Conservation (phyloP, 2,888 invertebrate species). For the Drosophila anomelani region DNA sequence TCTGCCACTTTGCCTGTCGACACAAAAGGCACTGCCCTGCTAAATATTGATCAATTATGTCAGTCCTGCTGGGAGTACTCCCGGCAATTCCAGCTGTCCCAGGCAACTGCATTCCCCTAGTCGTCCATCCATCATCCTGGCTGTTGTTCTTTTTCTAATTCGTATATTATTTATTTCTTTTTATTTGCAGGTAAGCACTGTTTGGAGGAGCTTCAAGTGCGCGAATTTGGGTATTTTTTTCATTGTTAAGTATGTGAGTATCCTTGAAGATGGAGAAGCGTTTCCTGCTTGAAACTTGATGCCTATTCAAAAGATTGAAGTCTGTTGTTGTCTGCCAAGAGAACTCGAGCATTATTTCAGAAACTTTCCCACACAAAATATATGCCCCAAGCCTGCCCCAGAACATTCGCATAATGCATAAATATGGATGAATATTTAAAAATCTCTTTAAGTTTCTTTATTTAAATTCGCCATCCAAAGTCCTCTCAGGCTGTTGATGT, state of each 20-base stretch:
- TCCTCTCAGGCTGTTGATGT: conserved; percentile 9
- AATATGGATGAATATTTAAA: conserved; percentile 32
- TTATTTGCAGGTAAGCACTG: conserved; percentile 64
- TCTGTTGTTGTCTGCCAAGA: conserved; percentile 27
- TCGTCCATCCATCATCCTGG: conserved; percentile 26
- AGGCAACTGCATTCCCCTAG: conserved; percentile 33
- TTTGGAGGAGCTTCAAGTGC: conserved; percentile 21
- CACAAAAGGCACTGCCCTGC: conserved; percentile 62
- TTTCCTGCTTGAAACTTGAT: conserved; percentile 71
- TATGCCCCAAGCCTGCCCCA: background rate
- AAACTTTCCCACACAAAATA: conserved; percentile 59
- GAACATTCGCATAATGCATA: conserved; percentile 15
- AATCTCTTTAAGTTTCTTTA: conserved; percentile 17
- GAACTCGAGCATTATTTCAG: conserved; percentile 30
- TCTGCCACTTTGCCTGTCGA: conserved; percentile 63
- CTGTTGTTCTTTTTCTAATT: conserved; percentile 28
- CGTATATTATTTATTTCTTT: conserved; percentile 32
- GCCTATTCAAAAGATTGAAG: conserved; percentile 50
- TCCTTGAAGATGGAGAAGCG: conserved; percentile 20
- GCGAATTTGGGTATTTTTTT: conserved; percentile 11
- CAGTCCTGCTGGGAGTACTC: conserved; percentile 17
- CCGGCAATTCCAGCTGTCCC: conserved; percentile 40
- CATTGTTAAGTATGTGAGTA: conserved; percentile 42
- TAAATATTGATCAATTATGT: conserved; percentile 71
- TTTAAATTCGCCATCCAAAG: conserved; percentile 3